Conservation (phyloP, 2,113 vertebrate species). For the Xiphophorus couchianus region DNA sequence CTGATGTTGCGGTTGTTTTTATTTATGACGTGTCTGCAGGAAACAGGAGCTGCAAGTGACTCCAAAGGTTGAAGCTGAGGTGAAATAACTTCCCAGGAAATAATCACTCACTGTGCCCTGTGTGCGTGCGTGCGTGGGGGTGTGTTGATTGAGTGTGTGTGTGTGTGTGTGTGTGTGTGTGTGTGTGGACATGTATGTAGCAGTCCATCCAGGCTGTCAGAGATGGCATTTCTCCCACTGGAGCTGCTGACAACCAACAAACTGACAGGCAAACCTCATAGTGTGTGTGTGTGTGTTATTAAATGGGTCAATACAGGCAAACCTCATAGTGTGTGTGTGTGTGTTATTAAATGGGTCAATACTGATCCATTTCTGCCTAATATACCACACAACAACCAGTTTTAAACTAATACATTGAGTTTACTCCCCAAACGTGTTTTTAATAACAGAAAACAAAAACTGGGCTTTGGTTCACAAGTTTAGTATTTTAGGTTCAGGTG, state of each 20-base stretch:
- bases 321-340: slow-evolving; percentile 21
- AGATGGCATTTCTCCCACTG: slow-evolving; percentile 71
- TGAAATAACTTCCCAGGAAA: slow-evolving; percentile 17
- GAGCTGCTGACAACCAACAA: slow-evolving; percentile 67
- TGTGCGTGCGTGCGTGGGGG: background rate
- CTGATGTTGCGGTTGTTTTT: background rate
- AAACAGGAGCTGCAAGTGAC: slow-evolving; percentile 60
- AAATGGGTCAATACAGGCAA: slow-evolving; percentile 35
- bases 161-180: background rate
- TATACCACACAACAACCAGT: background rate
- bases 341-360: slow-evolving; percentile 8
- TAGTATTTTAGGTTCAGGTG: background rate
- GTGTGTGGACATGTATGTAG: slow-evolving; percentile 15
- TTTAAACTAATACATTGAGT: background rate
- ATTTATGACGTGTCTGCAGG: slow-evolving; percentile 9
- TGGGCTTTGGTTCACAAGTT: background rate
- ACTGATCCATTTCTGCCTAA: background rate
- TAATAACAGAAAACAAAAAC: background rate
- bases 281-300: slow-evolving; percentile 10
- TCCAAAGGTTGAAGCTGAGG: slow-evolving; percentile 26
- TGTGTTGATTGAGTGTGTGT: background rate
- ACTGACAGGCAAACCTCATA: slow-evolving; percentile 65
- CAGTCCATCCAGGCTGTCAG: slow-evolving; percentile 53
- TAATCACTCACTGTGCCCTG: background rate
- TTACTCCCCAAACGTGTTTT: background rate